Base-by-base conservation (phyloP, 2,113 vertebrate species). In the Rhynchomys soricoides region DNA sequence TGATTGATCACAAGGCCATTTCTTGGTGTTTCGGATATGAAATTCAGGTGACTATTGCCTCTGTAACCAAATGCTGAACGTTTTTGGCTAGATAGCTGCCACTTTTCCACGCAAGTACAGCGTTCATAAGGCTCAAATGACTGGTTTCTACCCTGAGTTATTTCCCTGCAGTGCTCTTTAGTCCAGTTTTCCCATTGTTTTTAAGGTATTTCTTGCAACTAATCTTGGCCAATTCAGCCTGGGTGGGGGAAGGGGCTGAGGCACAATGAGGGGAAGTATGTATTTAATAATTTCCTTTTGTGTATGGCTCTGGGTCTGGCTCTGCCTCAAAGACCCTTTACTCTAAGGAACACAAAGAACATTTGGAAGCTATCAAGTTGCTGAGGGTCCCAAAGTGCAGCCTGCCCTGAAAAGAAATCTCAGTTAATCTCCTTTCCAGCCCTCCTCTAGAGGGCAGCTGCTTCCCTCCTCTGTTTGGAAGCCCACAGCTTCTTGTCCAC, bases 381-480 rank as follows among this genome's bases (percentile, higher is more conserved):
- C 70, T 75, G 0, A 34, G 79, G 73, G 19, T 91, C 43, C 45
- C 21, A 7, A 83, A 93, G 73, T 75, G 24, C 31, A 45, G 7
- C 50, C 31, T 88, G 3, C n/a, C 45, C 48, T 77, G 48, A 81
- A 17, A 29, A 91, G 55, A 88, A 97, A 95, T 95, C 71, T 48
- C 52, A 13, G 19, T 74, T 90, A 81, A 90, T 55, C 57, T 26
- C 34, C 10, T 92, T 89, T 75, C 83, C 90, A 12, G 0, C 50
- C 68, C 86, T 92, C 94, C 95, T 97, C 82, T 96, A 97, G 96
- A 97, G 78, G 91, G 96, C 91, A 83, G 83, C 86, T 97, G 78
- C 75, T 97, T 93, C 82, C 68, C 89, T 97, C 29, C 4, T 82
- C 5, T 1, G 19, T 34, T 73, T 95, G 43, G 48, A 85, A 74